Percentiles rank a stretch among this genome's conserved stretches.
Evolutionary conservation across 2,888 invertebrate species (phyloP).

Genomic region (Tyria jacobaeae): DNA sequence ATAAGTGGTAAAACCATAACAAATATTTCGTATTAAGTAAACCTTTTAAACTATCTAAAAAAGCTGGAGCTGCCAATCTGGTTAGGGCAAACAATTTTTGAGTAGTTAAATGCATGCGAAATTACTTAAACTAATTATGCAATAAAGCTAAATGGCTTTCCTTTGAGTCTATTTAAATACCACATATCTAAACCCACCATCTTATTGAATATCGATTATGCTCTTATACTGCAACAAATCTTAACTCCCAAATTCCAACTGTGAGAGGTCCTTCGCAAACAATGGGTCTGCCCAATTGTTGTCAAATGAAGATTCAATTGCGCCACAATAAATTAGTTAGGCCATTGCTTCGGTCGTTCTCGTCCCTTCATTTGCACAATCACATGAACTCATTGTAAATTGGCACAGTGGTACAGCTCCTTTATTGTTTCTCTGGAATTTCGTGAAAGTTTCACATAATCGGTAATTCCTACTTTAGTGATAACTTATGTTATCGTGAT

Average conservation of each 20-base stretch:
- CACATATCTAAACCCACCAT: not conserved
- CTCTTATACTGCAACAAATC: slow-evolving; percentile 59
- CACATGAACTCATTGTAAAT: slow-evolving; percentile 59
- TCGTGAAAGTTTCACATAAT: slow-evolving; percentile 60
- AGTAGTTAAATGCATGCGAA: no score
- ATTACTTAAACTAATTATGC: no score
- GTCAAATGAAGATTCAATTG: slow-evolving; percentile 85
- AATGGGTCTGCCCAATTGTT: slow-evolving; percentile 77
- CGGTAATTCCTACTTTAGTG: slow-evolving; percentile 55
- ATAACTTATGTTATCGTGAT: slow-evolving; percentile 47
- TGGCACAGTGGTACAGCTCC: slow-evolving; percentile 54
- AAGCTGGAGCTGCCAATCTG: not conserved
- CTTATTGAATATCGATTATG: slow-evolving; percentile 35
- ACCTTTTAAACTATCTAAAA: not conserved
- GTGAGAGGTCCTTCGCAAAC: slow-evolving; percentile 54
- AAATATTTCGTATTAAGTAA: not conserved
- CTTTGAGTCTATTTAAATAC: slow-evolving; percentile 15
- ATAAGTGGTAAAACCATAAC: not conserved
- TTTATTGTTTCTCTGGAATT: slow-evolving; percentile 69
- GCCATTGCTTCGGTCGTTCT: slow-evolving; percentile 52
- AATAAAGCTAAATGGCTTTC: not conserved
- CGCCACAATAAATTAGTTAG: slow-evolving; percentile 69
- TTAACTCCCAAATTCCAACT: slow-evolving; percentile 57
- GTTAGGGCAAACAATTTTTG: not conserved
- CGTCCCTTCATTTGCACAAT: slow-evolving; percentile 75